A percentile compares a stretch with the other conserved stretches of the same genome.
phyloP scores from a whole-genome alignment of 2,797 vertebrate species.

The Helarctos malayanus region DNA sequence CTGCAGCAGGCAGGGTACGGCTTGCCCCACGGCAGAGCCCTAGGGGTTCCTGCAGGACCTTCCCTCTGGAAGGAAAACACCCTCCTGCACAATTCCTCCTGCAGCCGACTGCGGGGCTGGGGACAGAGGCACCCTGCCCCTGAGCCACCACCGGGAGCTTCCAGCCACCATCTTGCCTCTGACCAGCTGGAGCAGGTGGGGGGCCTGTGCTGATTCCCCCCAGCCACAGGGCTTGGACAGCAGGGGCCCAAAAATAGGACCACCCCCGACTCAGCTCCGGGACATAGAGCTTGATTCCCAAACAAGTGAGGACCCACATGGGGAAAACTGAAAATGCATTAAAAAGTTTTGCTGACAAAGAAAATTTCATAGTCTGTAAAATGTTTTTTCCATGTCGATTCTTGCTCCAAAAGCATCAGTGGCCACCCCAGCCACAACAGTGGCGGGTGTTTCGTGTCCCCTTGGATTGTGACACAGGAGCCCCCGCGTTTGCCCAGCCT shows the following conservation, averaged over 20 bases:
- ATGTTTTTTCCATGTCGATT: fast-evolving
- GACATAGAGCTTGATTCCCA: not conserved
- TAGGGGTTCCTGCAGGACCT: fast-evolving
- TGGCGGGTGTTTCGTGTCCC: not conserved
- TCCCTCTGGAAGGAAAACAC: fast-evolving
- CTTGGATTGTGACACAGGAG: fast-evolving
- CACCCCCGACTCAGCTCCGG: not conserved
- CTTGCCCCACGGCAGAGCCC: not conserved
- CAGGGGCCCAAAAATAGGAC: not conserved
- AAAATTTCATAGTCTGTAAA: not conserved
- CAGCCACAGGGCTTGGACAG: not conserved
- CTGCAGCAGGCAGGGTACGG: not conserved
- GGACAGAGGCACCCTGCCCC: not conserved
- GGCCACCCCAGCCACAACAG: too few relatives aligned
- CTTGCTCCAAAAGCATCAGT: not conserved
- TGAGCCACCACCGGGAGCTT: not conserved
- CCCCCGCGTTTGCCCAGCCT: fast-evolving
- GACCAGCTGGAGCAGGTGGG: fast-evolving
- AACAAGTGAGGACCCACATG: fast-evolving
- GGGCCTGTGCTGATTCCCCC: not conserved
- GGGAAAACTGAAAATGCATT: not conserved
- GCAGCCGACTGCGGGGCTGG: not conserved
- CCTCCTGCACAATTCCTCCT: too few relatives aligned
- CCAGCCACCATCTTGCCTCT: not conserved
- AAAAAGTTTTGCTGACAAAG: not conserved